Evolutionary conservation across 1,140 invertebrate genomes (phyloP), one percentile per base, ranked within the genome.

Genomic region (Tetramorium parvispinum): DNA sequence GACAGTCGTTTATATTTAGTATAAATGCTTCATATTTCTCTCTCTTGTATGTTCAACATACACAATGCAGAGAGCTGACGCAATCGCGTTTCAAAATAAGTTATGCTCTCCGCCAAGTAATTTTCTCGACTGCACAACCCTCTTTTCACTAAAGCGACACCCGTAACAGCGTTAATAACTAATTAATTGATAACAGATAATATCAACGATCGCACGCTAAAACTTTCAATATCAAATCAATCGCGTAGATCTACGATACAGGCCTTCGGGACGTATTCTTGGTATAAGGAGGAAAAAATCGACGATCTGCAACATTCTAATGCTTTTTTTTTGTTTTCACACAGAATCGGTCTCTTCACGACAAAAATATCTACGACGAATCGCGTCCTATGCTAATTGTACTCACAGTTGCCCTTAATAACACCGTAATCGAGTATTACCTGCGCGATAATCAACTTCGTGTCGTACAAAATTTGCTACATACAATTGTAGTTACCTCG

Each of bases 331-430:
- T 75, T 57, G 16, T 24, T 68, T 88, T 11, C 10, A 66, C 65
- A 78, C 37, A 70, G 37, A 85, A 40, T 61, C 59, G 65, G 55
- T 10, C 24, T 66, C 70, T 66, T 51, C 49, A 75, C 61, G 57
- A 75, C 71, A 21, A 61, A 88, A 85, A 49, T 66, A 49, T 68
- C 82, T 88, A 32, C 53, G 24, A 75, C 40, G 88, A 91, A 87
- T 89, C 82, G 85, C 86, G 73, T 89, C 81, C 85, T 76, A 43
- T 76, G 76, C 87, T 92, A 89, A 91, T 92, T 92, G 91, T 91
- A 92, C 91, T 91, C 78, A 85, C 65, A 89, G 85, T 91, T 92
- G 71, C 81, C 77, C 65, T 76, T n/a, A 46, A 61, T 59, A 86
- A 66, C 70, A 51, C 79, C 65, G 75, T 18, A 85, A 65, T 89